phyloP scores from a whole-genome alignment of 64 coral and sea anemone species.

The Pocillopora verrucosa region DNA sequence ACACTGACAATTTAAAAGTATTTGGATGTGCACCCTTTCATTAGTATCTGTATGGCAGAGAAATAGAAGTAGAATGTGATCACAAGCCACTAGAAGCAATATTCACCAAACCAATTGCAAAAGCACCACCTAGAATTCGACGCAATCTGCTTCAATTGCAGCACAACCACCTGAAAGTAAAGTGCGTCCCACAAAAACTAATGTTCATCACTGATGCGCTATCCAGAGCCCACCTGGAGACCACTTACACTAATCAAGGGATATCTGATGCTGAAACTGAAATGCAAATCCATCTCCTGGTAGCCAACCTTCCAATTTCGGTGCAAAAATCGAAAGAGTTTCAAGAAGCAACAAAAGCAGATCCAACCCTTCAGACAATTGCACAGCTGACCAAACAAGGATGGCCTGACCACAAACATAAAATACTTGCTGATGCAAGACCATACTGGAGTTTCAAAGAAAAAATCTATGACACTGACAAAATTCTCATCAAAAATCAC shows the following conservation, averaged over 20 bases:
- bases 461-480: neutral
- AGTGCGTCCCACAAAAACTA: conserved; percentile 33
- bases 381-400: neutral
- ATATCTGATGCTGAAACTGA: conserved; percentile 7
- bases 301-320: neutral
- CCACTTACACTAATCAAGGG: neutral
- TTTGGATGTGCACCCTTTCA: conserved; percentile 38
- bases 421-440: neutral
- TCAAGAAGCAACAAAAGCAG: conserved; percentile 5
- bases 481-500: neutral
- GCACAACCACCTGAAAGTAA: conserved; percentile 20
- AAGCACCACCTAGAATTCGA: conserved; percentile 39
- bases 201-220: conserved; percentile 52
- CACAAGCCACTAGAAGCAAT: conserved; percentile 41
- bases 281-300: neutral
- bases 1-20: conserved; percentile 1
- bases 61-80: conserved; percentile 13
- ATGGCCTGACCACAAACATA: neutral
- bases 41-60: conserved; percentile 30
- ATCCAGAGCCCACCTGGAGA: conserved; percentile 11
- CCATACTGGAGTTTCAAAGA: neutral
- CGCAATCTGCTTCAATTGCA: conserved; percentile 44
- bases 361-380: neutral
- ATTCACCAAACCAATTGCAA: conserved; percentile 15
- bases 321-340: neutral